Conservation (phyloP, 2,797 vertebrate genomes). For the Pangasius larnaudii region DNA sequence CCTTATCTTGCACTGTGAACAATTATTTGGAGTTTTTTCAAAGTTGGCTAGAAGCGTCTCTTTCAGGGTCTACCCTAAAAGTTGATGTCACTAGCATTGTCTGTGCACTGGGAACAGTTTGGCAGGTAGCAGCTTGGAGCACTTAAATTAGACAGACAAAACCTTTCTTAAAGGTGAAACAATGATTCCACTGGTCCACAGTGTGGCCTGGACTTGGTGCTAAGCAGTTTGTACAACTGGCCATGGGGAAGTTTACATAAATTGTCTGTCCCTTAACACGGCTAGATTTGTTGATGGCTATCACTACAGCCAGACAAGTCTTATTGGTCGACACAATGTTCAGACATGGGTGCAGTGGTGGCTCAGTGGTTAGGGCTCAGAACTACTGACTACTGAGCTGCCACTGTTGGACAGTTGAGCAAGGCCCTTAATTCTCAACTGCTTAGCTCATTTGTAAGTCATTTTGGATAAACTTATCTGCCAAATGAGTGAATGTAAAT, state of each 20-base stretch:
- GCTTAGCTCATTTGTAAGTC: background rate
- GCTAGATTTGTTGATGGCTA: background rate
- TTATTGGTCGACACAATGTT: background rate
- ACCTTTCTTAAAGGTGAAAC: background rate
- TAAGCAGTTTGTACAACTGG: background rate
- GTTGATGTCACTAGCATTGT: conserved; percentile 16
- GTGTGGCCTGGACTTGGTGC: background rate
- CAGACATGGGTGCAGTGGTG: background rate
- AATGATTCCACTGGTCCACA: background rate
- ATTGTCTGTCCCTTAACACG: background rate
- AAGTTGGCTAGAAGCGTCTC: background rate
- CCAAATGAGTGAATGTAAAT: background rate
- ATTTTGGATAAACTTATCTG: background rate
- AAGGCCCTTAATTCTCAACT: background rate
- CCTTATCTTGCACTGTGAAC: conserved; percentile 19
- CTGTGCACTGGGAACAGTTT: conserved; percentile 13
- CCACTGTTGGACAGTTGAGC: background rate
- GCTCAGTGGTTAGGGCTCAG: background rate
- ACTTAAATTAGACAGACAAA: background rate
- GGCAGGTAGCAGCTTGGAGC: background rate
- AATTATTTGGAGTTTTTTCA: background rate
- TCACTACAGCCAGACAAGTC: background rate
- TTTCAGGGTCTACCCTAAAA: conserved; percentile 1
- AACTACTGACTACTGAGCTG: background rate
- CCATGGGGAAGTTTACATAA: background rate